Base-by-base conservation (phyloP, 2,113 vertebrate species). In the Kryptolebias marmoratus region DNA sequence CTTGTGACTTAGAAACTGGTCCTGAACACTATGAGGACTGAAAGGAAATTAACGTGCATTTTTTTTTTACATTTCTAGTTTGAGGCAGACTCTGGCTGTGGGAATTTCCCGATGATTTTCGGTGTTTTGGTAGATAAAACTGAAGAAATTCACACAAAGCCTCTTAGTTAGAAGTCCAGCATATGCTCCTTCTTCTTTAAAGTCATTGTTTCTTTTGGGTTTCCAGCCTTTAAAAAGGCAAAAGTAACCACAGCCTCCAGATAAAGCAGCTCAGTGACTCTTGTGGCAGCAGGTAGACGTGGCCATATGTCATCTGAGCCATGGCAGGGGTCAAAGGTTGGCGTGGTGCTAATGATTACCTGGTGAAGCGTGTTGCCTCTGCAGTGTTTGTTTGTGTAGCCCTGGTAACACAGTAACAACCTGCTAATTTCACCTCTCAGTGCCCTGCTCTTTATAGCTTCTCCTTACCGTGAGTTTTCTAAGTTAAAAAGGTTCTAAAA, bases 231-330 rank as follows among this genome's bases (percentile, higher is more conserved):
- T 15, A 18, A 66, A 53, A 7, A 71, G 30, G 27, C 36, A 49
- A 30, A 52, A 14, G n/a, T 8, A 27, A 48, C 44, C 30, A 58
- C 22, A 68, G 62, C 70, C 61, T n/a, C 11, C 52, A 18, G 44
- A 27, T 16, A 5, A 52, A 57, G 32, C 79, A 52, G 54, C 39
- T 77, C 82, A 73, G 59, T 7, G 56, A 50, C 59, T 79, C 71
- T 57, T 10, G 28, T 16, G 81, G 78, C 88, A 89, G 87, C 90
- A 91, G 87, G 88, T 85, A 85, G 68, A 80, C 1, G 64, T 4
- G 18, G 36, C 64, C 77, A 74, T 81, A 81, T 85, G 84, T 74
- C 82, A 82, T 63, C 42, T 16, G 79, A 85, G n/a, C 47, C 68
- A 18, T 28, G 73, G 49, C 71, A 59, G 59, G 68, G 82, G 82